Evolutionary conservation across 2,113 vertebrate genomes (phyloP).

Genomic region (Syrmaticus mikado): DNA sequence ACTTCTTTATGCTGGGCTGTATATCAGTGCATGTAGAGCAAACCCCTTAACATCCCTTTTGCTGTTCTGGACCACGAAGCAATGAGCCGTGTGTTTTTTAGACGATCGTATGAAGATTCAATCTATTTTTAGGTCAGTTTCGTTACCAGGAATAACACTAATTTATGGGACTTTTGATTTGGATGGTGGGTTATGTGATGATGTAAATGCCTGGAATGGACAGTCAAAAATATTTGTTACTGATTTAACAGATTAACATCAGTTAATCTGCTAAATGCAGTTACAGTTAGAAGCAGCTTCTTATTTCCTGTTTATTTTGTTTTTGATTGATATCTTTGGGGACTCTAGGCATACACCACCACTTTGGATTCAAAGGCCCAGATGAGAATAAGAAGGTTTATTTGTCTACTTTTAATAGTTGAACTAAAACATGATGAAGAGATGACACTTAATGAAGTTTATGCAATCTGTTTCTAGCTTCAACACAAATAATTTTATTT

Average conservation of each 20-base stretch:
- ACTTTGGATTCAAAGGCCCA: background rate
- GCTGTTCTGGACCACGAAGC: conserved; percentile 36
- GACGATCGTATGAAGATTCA: conserved; percentile 31
- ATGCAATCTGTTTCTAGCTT: background rate
- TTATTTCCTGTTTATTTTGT: background rate
- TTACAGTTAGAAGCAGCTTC: background rate
- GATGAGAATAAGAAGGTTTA: background rate
- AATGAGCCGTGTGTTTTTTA: conserved; percentile 55
- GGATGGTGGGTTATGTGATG: background rate
- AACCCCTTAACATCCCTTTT: conserved; percentile 30
- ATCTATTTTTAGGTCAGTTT: conserved; percentile 56
- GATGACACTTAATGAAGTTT: background rate
- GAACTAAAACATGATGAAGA: background rate
- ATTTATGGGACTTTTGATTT: conserved; percentile 33
- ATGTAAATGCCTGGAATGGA: background rate
- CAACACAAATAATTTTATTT: conserved; percentile 57
- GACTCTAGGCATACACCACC: background rate
- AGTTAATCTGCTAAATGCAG: background rate
- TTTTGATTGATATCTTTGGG: background rate
- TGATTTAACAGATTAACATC: conserved; percentile 4
- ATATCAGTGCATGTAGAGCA: conserved; percentile 42
- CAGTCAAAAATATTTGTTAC: conserved; percentile 30
- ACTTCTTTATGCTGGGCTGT: conserved; percentile 23
- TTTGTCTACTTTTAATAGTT: background rate
- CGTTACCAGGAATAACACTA: conserved; percentile 42